These are phyloP conservation scores for Naso thynnoides DNA, from an alignment of 2,797 vertebrate species.

Conservation along the genomic window DNA sequence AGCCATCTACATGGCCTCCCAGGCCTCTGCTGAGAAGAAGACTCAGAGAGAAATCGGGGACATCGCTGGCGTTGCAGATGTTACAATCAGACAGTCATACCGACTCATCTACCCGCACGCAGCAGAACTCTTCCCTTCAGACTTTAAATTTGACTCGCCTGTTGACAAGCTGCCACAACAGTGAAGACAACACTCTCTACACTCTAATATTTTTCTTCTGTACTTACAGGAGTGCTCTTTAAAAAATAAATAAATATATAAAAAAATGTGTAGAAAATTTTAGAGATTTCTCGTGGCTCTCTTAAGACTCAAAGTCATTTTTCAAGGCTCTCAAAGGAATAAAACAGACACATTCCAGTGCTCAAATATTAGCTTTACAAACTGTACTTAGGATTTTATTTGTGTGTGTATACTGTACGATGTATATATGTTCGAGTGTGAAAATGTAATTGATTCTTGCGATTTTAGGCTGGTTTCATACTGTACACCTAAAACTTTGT, in stretches of 20 bases:
- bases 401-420: constrained; percentile 89
- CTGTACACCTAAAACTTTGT: constrained; percentile 87
- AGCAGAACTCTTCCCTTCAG: constrained; percentile 95
- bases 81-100: constrained; percentile 98
- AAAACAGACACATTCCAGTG: constrained; percentile 91
- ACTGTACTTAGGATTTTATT: constrained; percentile 85
- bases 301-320: constrained; percentile 82
- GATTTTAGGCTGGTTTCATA: constrained; percentile 90
- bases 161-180: constrained; percentile 98
- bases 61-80: constrained; percentile 97
- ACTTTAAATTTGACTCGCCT: constrained; percentile 99
- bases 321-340: constrained; percentile 75
- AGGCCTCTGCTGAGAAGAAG: constrained; percentile 97
- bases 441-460: constrained; percentile 86
- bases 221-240: constrained; percentile 68
- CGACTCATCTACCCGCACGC: constrained; percentile 98
- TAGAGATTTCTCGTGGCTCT: constrained; percentile 73
- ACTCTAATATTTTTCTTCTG: constrained; percentile 57
- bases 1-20: constrained; percentile 99
- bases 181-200: constrained; percentile 81
- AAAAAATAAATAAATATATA: neutral
- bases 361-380: constrained; percentile 77
- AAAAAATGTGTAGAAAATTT: constrained; percentile 64
- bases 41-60: constrained; percentile 99
- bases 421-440: constrained; percentile 85